These are phyloP conservation scores for Sebastes vulpes DNA, from an alignment of 2,797 vertebrate genomes.

Conservation along the genomic window DNA sequence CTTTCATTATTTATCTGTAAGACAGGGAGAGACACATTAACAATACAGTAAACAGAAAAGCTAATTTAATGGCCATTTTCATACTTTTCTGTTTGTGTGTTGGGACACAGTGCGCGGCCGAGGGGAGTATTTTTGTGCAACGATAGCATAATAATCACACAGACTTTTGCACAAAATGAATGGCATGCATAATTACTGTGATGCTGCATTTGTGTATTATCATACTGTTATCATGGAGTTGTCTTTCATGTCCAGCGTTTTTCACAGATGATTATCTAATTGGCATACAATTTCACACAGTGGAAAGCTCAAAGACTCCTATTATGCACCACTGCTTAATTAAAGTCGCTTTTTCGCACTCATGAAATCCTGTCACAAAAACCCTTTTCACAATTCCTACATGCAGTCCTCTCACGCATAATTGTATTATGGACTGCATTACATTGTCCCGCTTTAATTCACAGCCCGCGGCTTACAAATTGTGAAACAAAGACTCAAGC, in stretches of 20 bases:
- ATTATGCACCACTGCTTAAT: slow-evolving; percentile 75
- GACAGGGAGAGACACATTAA: neutral
- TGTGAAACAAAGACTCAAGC: slow-evolving; percentile 62
- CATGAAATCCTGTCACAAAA: slow-evolving; percentile 68
- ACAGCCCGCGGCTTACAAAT: slow-evolving; percentile 62
- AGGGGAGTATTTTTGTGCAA: neutral
- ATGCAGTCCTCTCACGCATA: slow-evolving; percentile 71
- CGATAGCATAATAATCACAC: slow-evolving; percentile 28
- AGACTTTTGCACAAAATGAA: slow-evolving; percentile 40
- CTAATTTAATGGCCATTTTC: neutral
- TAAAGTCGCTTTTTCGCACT: slow-evolving; percentile 66
- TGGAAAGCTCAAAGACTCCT: slow-evolving; percentile 60
- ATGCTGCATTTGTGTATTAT: slow-evolving; percentile 52
- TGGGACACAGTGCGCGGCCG: no score
- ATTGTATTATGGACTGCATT: slow-evolving; percentile 77
- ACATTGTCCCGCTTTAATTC: slow-evolving; percentile 76
- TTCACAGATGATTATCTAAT: slow-evolving; percentile 80
- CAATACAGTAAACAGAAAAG: slow-evolving; percentile 16
- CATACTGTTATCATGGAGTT: slow-evolving; percentile 51
- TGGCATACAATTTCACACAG: slow-evolving; percentile 68
- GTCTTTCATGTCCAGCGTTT: slow-evolving; percentile 52
- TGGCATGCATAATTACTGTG: slow-evolving; percentile 45
- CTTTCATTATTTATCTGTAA: slow-evolving; percentile 24
- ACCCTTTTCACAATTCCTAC: slow-evolving; percentile 73
- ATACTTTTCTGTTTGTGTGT: neutral